Conservation (phyloP, 2,797 vertebrate genomes). For the Gambusia yucatana region DNA sequence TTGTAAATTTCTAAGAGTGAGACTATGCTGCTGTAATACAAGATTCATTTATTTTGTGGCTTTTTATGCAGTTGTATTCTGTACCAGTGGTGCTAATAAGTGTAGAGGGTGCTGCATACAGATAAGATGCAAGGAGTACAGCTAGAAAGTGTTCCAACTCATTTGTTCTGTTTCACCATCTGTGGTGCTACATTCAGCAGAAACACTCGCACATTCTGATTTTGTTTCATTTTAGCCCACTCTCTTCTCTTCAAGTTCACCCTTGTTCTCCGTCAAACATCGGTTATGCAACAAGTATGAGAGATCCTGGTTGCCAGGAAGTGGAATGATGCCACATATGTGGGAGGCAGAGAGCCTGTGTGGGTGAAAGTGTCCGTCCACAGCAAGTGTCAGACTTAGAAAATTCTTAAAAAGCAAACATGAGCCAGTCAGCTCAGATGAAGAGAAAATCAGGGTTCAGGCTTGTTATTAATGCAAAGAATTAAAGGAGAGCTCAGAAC, state of each 20-base stretch:
- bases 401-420: constrained; percentile 36
- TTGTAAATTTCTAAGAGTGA: neutral
- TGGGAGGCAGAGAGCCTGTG: constrained; percentile 58
- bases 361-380: constrained; percentile 64
- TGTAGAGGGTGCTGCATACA: neutral
- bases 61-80: neutral
- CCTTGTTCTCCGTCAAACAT: constrained; percentile 48
- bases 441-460: constrained; percentile 28
- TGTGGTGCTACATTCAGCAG: constrained; percentile 19
- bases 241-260: constrained; percentile 47
- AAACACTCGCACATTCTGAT: constrained; percentile 24
- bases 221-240: constrained; percentile 58
- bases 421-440: constrained; percentile 32
- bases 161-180: constrained; percentile 13
- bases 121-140: neutral
- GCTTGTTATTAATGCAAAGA: constrained; percentile 49
- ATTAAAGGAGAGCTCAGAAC: constrained; percentile 27
- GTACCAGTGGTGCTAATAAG: neutral
- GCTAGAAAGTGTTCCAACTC: neutral
- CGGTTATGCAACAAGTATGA: constrained; percentile 66
- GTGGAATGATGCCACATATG: constrained; percentile 57
- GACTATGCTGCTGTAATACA: neutral
- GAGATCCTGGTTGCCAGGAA: constrained; percentile 52
- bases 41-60: neutral
- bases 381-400: constrained; percentile 50